Conservation (phyloP, 64 coral and sea anemone genomes). For the Astreopora myriophthalma region DNA sequence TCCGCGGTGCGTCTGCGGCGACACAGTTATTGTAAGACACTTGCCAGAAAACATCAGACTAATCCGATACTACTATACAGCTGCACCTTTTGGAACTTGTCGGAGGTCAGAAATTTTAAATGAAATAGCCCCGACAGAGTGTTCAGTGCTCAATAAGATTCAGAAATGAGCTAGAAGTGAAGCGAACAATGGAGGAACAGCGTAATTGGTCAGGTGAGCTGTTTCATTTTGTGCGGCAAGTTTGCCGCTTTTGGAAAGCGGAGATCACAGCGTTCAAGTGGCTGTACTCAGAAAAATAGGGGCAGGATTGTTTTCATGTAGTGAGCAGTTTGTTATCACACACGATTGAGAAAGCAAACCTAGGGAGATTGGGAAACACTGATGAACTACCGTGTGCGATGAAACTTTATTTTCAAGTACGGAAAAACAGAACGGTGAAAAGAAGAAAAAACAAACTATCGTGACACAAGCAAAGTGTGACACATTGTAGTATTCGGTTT, state of each 20-base stretch:
- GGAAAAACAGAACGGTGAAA: too few relatives aligned
- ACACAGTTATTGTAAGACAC: constrained; percentile 8
- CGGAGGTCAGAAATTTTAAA: neutral
- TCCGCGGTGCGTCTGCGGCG: neutral
- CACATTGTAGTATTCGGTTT: too few relatives aligned
- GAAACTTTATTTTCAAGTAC: neutral
- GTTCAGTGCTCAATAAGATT: neutral
- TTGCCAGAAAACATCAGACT: neutral
- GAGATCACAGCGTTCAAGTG: neutral
- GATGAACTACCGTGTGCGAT: neutral
- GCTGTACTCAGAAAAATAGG: constrained; percentile 27
- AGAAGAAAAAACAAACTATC: too few relatives aligned
- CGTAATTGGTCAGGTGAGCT: neutral
- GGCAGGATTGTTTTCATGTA: neutral
- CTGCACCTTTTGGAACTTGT: neutral
- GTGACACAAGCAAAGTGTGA: too few relatives aligned
- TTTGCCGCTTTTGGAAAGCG: neutral
- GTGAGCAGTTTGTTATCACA: constrained; percentile 25
- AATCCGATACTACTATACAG: neutral
- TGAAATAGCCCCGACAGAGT: neutral
- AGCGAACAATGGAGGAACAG: neutral
- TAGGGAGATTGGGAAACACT: neutral
- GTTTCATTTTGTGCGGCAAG: neutral
- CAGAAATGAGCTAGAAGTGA: neutral
- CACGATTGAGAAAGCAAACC: neutral